A percentile compares a stretch with the other conserved stretches of the same genome.
Conservation (phyloP, 1,140 invertebrate genomes). For the Temnothorax curvispinosus region DNA sequence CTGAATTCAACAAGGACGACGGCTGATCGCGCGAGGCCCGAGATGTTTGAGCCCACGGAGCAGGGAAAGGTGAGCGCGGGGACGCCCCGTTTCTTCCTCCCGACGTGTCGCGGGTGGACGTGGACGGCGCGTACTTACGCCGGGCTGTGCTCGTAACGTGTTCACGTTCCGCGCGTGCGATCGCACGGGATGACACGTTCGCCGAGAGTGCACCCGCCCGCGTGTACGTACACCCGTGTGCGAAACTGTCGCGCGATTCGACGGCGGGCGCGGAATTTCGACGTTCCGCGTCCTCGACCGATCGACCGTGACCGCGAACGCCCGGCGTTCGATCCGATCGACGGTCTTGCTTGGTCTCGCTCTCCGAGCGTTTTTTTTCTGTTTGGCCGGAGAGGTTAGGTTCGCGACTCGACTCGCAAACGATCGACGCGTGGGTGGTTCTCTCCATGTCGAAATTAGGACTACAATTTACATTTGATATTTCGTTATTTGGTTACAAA, state of each 20-base stretch:
- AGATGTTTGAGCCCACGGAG: slow-evolving; percentile 79
- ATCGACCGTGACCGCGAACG: neutral
- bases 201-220: slow-evolving; percentile 29
- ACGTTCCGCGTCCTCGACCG: no score
- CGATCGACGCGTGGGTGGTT: neutral
- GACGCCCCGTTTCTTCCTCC: neutral
- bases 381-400: neutral
- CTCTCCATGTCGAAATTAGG: no score
- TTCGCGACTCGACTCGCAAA: neutral
- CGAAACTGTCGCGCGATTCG: no score
- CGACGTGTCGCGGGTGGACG: neutral
- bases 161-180: neutral
- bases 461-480: neutral
- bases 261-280: neutral
- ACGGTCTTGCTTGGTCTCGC: neutral
- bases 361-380: neutral
- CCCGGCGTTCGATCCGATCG: neutral
- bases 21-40: slow-evolving; percentile 17
- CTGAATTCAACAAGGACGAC: slow-evolving; percentile 32
- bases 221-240: slow-evolving; percentile 25
- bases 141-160: no score
- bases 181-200: slow-evolving; percentile 44
- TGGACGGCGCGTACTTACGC: neutral
- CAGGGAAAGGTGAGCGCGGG: slow-evolving; percentile 76
- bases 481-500: slow-evolving; percentile 1